phyloP scores from a whole-genome alignment of 2,113 vertebrate species.

The Tupaia tana region DNA sequence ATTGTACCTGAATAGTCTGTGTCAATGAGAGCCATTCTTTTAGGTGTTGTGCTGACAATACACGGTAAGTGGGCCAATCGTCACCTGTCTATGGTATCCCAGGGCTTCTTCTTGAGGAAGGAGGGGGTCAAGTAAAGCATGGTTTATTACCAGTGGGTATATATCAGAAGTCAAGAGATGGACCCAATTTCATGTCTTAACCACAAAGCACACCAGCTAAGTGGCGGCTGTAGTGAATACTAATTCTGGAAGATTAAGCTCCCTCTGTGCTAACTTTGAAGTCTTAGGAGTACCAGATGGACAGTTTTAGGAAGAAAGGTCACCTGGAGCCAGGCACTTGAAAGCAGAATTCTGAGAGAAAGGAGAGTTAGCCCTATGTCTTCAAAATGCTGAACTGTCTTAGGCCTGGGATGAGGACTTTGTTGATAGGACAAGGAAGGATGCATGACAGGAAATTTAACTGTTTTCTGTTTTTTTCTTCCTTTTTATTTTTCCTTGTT shows the following conservation, averaged over 20 bases:
- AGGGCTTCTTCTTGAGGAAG: not conserved
- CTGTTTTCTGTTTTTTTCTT: not conserved
- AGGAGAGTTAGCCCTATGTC: not conserved
- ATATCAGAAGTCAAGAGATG: slow-evolving; percentile 14
- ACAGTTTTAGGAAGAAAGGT: not conserved
- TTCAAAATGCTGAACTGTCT: not conserved
- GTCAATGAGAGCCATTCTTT: not conserved
- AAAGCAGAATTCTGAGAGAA: not conserved
- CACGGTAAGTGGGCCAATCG: not conserved
- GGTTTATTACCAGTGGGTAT: not conserved
- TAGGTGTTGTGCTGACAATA: not conserved
- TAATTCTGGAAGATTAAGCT: not conserved
- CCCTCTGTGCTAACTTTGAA: not conserved
- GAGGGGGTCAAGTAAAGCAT: not conserved
- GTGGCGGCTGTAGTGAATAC: not conserved
- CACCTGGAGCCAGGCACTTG: not conserved
- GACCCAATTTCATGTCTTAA: not conserved
- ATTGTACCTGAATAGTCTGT: not conserved
- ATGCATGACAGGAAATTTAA: not conserved
- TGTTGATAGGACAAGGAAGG: not conserved
- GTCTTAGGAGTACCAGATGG: not conserved
- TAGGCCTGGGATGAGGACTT: not conserved
- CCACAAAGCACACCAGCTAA: not conserved
- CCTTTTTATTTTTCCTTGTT: too few relatives aligned
- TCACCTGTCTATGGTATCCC: not conserved